Percentiles rank a stretch among this genome's conserved stretches.
Evolutionary conservation across 2,888 invertebrate species (phyloP).

Genomic region (Selenia dentaria): DNA sequence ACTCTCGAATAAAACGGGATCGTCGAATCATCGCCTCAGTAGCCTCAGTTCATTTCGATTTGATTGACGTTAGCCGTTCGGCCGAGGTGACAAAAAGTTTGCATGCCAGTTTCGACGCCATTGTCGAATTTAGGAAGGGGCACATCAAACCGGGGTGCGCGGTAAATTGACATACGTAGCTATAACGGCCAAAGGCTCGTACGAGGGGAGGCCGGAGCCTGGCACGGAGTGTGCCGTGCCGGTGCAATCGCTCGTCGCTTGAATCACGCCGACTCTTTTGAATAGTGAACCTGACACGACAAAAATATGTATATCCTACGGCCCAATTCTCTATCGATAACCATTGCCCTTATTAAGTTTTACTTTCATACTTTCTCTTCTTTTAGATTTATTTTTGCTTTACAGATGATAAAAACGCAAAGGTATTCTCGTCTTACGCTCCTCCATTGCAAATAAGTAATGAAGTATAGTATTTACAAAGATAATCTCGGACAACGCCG

Average conservation of each 20-base stretch:
- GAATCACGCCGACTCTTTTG: conserved; percentile 65
- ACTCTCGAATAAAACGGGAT: conserved; percentile 64
- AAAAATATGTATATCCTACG: conserved; percentile 44
- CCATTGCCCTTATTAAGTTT: conserved; percentile 18
- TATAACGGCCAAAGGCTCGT: conserved; percentile 60
- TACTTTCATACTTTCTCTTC: not conserved
- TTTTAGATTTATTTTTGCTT: not conserved
- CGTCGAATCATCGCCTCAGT: conserved; percentile 36
- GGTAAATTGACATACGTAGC: conserved; percentile 47
- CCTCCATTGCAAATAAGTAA: no score
- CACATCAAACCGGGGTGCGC: conserved; percentile 31
- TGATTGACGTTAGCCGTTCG: conserved; percentile 41
- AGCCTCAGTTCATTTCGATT: conserved; percentile 44
- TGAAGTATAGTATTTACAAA: conserved; percentile 20
- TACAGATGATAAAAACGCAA: conserved; percentile 16
- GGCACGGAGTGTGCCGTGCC: conserved; percentile 66
- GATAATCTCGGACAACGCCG: conserved; percentile 59
- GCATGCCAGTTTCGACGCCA: conserved; percentile 28
- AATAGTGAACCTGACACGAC: conserved; percentile 54
- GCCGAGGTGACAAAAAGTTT: conserved; percentile 34
- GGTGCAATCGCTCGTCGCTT: conserved; percentile 51
- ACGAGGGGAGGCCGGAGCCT: conserved; percentile 68
- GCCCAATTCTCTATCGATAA: conserved; percentile 36
- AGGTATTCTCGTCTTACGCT: conserved; percentile 22
- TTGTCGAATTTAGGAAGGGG: conserved; percentile 41